Conservation (phyloP, 64 coral and sea anemone species). For the Exaiptasia diaphana region DNA sequence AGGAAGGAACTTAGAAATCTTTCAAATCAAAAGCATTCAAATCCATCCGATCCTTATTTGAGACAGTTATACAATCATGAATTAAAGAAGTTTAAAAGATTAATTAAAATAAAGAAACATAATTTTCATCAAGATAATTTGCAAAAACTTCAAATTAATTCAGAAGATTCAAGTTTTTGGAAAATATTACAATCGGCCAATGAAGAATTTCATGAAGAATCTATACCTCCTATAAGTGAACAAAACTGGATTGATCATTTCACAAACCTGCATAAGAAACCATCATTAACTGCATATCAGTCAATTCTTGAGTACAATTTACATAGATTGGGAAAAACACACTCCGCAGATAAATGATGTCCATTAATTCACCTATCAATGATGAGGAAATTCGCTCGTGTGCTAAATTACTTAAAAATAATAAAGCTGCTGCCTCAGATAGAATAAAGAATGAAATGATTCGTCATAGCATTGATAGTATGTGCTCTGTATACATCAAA, state of each 20-base stretch:
- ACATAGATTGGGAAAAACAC: background rate
- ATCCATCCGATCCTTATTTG: constrained; percentile 30
- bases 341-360: background rate
- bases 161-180: constrained; percentile 29
- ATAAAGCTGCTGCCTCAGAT: constrained; percentile 25
- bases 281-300: background rate
- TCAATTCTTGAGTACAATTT: constrained; percentile 1
- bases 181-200: constrained; percentile 17
- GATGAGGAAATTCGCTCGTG: constrained; percentile 39
- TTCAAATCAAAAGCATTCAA: constrained; percentile 47
- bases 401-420: background rate
- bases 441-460: constrained; percentile 27
- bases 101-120: constrained; percentile 9
- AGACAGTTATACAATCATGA: constrained; percentile 23
- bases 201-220: constrained; percentile 9
- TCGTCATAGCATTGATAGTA: background rate
- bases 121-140: constrained; percentile 18
- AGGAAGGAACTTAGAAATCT: constrained; percentile 27
- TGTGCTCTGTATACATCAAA: background rate
- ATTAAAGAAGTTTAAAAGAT: constrained; percentile 36
- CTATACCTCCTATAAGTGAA: constrained; percentile 2
- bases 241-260: constrained; percentile 30
- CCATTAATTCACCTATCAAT: background rate
- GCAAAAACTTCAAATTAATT: background rate
- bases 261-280: background rate